phyloP scores from a whole-genome alignment of 2,888 invertebrate genomes.

The Andrena praecox region DNA sequence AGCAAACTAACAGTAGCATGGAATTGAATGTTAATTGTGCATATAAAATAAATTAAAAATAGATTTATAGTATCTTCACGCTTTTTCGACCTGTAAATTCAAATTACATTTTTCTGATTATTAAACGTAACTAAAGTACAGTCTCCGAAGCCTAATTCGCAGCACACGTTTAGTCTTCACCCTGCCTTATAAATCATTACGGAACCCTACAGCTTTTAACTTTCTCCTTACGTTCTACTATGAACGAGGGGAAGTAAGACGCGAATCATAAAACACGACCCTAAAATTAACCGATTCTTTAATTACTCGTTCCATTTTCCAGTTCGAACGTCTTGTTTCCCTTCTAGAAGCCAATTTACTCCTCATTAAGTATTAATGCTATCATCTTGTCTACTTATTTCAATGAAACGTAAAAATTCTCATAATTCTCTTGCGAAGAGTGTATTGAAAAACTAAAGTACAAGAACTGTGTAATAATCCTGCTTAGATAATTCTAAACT shows the following conservation, averaged over 20 bases:
- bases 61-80: not conserved
- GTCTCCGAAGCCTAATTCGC: constrained; percentile 74
- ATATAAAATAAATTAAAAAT: not conserved
- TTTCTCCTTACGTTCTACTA: constrained; percentile 68
- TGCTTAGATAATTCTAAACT: too few relatives aligned
- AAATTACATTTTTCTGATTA: constrained; percentile 32
- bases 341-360: constrained; percentile 72
- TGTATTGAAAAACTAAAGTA: too few relatives aligned
- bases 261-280: constrained; percentile 80
- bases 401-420: not conserved
- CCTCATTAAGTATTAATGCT: constrained; percentile 72
- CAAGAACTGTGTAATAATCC: too few relatives aligned
- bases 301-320: constrained; percentile 81
- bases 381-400: constrained; percentile 29
- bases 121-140: constrained; percentile 65
- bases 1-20: not conserved
- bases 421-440: not conserved
- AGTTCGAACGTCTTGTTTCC: constrained; percentile 53
- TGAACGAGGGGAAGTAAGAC: constrained; percentile 61
- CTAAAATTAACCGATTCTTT: constrained; percentile 83
- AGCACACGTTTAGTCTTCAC: constrained; percentile 77
- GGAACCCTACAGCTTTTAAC: constrained; percentile 66
- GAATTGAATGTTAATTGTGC: not conserved
- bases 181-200: constrained; percentile 77
- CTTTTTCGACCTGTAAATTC: not conserved